phyloP scores from a whole-genome alignment of 2,797 vertebrate genomes.

The Lacerta bilineata region DNA sequence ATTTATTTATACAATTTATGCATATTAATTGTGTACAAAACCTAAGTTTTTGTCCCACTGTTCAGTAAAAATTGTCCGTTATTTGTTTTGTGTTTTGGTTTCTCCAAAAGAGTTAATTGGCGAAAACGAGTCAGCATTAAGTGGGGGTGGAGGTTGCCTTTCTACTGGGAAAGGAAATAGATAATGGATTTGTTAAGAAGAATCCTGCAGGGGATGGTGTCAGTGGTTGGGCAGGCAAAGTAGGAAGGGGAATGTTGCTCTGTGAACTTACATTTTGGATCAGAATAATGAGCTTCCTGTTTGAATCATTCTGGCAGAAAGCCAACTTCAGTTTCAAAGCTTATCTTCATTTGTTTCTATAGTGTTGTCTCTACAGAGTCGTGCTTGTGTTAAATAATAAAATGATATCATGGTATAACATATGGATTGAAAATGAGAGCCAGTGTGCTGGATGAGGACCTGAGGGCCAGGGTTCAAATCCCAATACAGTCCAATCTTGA shows the following conservation, averaged over 20 bases:
- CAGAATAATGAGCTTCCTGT: slow-evolving; percentile 67
- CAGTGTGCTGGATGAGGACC: too few species aligned
- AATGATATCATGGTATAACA: slow-evolving; percentile 27
- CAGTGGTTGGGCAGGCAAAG: slow-evolving; percentile 50
- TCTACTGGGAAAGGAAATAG: slow-evolving; percentile 71
- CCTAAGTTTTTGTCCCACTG: slow-evolving; percentile 50
- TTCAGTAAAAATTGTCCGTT: slow-evolving; percentile 42
- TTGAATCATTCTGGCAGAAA: slow-evolving; percentile 55
- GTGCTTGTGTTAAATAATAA: neutral
- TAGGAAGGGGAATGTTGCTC: slow-evolving; percentile 72
- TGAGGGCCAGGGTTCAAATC: too few species aligned
- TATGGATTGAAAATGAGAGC: neutral
- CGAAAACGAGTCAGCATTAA: slow-evolving; percentile 59
- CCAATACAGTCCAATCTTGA: too few species aligned
- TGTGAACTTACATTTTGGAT: slow-evolving; percentile 70
- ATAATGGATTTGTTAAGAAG: slow-evolving; percentile 78
- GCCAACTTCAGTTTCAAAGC: slow-evolving; percentile 45
- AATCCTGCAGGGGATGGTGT: slow-evolving; percentile 56
- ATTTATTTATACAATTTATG: slow-evolving; percentile 30
- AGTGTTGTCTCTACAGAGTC: neutral
- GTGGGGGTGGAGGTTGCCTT: slow-evolving; percentile 22
- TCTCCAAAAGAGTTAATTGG: slow-evolving; percentile 61
- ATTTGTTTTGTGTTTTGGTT: slow-evolving; percentile 11
- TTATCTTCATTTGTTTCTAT: slow-evolving; percentile 11
- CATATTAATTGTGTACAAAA: slow-evolving; percentile 43